Evolutionary conservation across 2,888 invertebrate species (phyloP), one percentile per base, ranked within the genome.

Genomic region (Rapana venosa): DNA sequence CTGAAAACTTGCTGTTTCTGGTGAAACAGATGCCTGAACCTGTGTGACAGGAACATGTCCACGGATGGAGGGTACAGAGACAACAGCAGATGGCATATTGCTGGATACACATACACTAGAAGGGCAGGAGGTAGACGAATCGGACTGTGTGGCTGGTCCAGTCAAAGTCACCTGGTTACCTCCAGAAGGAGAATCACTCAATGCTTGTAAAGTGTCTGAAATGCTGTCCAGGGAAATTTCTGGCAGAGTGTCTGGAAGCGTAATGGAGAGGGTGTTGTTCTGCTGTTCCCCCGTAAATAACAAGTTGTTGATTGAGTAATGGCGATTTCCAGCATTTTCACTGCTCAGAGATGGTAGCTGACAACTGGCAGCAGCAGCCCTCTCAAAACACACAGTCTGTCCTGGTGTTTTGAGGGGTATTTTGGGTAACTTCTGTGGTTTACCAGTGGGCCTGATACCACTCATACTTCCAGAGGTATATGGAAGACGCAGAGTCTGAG

Each of bases 221-320:
- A 89, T 70, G 26, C 70, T 85, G 89, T 89, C 89, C 61, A 85
- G 85, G 47, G 89, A 89, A 32, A 89, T 89, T 20, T 85, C 89
- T 30, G 89, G 89, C 84, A 89, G 47, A 6, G 70, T 85, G 85
- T 89, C 89, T n/a, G 89, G 89, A 2, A 89, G 85, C 15, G 89
- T 66, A 11, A 89, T 89, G 47, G 89, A 89, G 74, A 89, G 66
- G 32, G 84, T 32, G 56, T 35, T 89, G 70, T 84, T 83, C 58
- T 89, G 84, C 26, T 61, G 36, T 26, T 89, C 89, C 61, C 89
- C 89, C 1, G 89, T 89, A 30, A 89, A 89, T 32, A 89, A 58
- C 84, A 89, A 30, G 30, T 89, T 89, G 89, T 89, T 89, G 56
- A 89, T 89, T 0, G 83, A 89, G 77, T 89, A 89, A 47, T 89